Evolutionary conservation across 2,797 vertebrate genomes (phyloP), one percentile per base, ranked within the genome.

Genomic region (Mormyrops attenuatus): DNA sequence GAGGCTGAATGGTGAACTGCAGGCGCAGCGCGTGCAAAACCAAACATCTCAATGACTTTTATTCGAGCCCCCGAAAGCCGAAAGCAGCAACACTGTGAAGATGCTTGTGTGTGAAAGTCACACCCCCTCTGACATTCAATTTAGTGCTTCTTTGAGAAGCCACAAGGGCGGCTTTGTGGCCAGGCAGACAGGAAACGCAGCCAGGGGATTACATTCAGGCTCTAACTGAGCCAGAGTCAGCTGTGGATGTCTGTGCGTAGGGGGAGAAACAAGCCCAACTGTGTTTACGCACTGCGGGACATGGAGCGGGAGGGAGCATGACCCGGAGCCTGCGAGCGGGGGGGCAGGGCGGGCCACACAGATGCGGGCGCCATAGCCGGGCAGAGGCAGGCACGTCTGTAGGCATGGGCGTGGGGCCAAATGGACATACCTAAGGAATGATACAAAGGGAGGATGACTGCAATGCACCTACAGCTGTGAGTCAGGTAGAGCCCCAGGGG

Each of bases 41-140:
- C 55, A 44, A 88, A 82, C 69, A 77, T 53, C 57, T 85, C 82
- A 69, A 55, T 73, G 89, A 22, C 89, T 89, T 66, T 89, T 55
- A 66, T 66, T 52, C 4, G 17, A 4, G 84, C 49, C 60, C 38
- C 84, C 17, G 60, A 38, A 73, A 85, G 82, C 82, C 47, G 22
- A 41, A 47, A 87, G 69, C 89, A 13, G 52, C 85, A 55, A 22
- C 84, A 17, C 63, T 77, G 38, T 89, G 85, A 77, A 87, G 88
- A 66, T 38, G 88, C 55, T 86, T 47, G 63, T 86, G 57, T 89
- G 60, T n/a, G 9, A 87, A 38, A 89, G 89, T 87, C 57, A 63
- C 22, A 34, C 60, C 47, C 49, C 57, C 80, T 41, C 52, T 53
- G 34, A 44, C 49, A 41, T 53, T 60, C 89, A 89, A 86, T 38